phyloP scores from a whole-genome alignment of 2,797 vertebrate species.

The Spheniscus humboldti region DNA sequence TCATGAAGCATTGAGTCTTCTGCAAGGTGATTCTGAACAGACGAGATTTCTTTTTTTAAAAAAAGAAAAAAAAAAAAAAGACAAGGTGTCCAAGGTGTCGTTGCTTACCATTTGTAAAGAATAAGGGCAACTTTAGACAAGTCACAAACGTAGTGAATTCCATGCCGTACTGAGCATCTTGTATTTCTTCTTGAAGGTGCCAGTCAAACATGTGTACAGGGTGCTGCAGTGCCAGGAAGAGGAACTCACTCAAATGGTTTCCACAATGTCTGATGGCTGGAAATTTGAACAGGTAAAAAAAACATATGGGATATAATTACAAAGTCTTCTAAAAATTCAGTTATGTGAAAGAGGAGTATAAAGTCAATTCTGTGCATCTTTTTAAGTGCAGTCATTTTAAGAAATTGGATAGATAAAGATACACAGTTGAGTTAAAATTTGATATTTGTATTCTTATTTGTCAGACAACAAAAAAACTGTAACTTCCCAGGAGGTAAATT shows the following conservation, averaged over 20 bases:
- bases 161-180: background rate
- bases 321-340: background rate
- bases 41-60: background rate
- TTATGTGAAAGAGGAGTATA: background rate
- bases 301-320: background rate
- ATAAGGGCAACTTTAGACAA: background rate
- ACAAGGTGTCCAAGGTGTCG: background rate
- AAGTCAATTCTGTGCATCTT: background rate
- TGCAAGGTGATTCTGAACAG: background rate
- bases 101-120: background rate
- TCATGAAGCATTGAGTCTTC: background rate
- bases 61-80: too few species aligned
- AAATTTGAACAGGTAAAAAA: slow-evolving; percentile 86
- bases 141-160: background rate
- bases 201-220: slow-evolving; percentile 94
- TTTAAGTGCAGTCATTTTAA: background rate
- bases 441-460: background rate
- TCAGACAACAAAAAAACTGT: background rate
- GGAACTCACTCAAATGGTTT: slow-evolving; percentile 89
- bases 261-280: slow-evolving; percentile 90
- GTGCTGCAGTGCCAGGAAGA: slow-evolving; percentile 96
- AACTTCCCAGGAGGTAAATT: background rate
- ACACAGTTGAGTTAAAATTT: background rate
- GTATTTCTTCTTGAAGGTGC: slow-evolving; percentile 76
- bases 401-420: background rate